These are phyloP conservation scores for Forficula auricularia DNA, from an alignment of 1,140 invertebrate species.

Conservation along the genomic window DNA sequence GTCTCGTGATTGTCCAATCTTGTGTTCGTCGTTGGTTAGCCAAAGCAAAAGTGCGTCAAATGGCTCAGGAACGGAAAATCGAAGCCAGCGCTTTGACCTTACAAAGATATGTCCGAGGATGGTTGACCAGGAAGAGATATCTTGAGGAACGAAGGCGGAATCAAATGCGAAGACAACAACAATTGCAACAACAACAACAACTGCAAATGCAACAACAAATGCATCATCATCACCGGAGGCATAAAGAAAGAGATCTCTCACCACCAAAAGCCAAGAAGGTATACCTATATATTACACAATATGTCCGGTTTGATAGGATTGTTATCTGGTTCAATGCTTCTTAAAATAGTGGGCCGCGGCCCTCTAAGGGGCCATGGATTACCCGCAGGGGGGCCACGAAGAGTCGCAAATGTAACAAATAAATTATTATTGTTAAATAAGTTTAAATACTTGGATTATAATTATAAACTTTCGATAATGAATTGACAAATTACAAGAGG, in stretches of 20 bases:
- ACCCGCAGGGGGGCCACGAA: too few species aligned
- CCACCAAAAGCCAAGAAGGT: too few species aligned
- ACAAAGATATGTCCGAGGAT: conserved; percentile 45
- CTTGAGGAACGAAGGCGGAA: conserved; percentile 28
- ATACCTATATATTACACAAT: too few species aligned
- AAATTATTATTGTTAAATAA: too few species aligned
- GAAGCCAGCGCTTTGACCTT: conserved; percentile 44
- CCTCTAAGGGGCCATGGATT: too few species aligned
- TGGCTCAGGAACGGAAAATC: conserved; percentile 6
- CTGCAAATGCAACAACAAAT: conserved; percentile 25
- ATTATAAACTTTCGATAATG: too few species aligned
- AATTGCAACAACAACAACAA: conserved; percentile 14
- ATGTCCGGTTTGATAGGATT: too few species aligned
- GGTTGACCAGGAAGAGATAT: conserved; percentile 35
- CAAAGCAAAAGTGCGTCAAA: conserved; percentile 25
- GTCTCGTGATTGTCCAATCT: conserved; percentile 35
- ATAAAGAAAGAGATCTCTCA: conserved; percentile 7
- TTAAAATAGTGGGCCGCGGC: too few species aligned
- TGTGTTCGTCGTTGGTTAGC: conserved; percentile 54
- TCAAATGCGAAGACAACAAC: conserved; percentile 20
- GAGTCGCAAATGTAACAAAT: too few species aligned
- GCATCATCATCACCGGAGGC: conserved; percentile 14
- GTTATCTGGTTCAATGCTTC: too few species aligned
- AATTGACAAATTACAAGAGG: too few species aligned
- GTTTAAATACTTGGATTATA: too few species aligned